Percentiles rank a stretch among this genome's conserved stretches.
Conservation (phyloP, 2,113 vertebrate genomes). For the Phoenicopterus ruber region DNA sequence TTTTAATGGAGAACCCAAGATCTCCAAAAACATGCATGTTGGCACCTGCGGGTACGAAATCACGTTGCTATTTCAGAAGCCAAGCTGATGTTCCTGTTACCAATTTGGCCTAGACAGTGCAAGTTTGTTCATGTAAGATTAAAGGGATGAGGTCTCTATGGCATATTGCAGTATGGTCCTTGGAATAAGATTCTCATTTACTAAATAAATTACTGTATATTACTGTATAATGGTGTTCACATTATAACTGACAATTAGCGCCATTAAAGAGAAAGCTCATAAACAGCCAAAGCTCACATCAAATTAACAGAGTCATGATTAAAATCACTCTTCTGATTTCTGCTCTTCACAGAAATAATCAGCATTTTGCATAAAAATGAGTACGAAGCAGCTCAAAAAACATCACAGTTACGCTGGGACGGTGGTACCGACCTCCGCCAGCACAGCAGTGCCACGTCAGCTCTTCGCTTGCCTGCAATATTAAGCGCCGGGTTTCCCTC, state of each 20-base stretch:
- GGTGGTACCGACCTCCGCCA: not conserved
- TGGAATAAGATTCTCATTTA: constrained; percentile 70
- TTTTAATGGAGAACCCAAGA: not conserved
- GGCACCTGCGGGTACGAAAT: not conserved
- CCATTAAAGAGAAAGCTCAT: constrained; percentile 70
- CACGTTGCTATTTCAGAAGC: not conserved
- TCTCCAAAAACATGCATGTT: not conserved
- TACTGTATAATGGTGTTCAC: constrained; percentile 68
- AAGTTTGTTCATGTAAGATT: constrained; percentile 52
- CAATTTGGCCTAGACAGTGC: constrained; percentile 20
- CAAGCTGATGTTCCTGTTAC: not conserved
- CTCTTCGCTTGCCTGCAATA: not conserved
- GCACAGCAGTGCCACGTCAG: not conserved
- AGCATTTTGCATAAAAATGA: constrained; percentile 66
- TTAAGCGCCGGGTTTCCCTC: not conserved
- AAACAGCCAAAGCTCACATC: constrained; percentile 70
- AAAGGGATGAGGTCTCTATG: constrained; percentile 53
- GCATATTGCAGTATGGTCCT: constrained; percentile 50
- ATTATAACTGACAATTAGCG: constrained; percentile 72
- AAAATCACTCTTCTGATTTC: constrained; percentile 72
- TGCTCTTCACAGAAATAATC: constrained; percentile 68
- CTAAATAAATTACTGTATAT: constrained; percentile 73
- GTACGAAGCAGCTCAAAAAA: not conserved
- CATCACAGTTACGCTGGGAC: not conserved
- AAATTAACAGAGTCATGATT: constrained; percentile 73